Conservation (phyloP, 2,888 invertebrate genomes). For the Drosophila antonietae region DNA sequence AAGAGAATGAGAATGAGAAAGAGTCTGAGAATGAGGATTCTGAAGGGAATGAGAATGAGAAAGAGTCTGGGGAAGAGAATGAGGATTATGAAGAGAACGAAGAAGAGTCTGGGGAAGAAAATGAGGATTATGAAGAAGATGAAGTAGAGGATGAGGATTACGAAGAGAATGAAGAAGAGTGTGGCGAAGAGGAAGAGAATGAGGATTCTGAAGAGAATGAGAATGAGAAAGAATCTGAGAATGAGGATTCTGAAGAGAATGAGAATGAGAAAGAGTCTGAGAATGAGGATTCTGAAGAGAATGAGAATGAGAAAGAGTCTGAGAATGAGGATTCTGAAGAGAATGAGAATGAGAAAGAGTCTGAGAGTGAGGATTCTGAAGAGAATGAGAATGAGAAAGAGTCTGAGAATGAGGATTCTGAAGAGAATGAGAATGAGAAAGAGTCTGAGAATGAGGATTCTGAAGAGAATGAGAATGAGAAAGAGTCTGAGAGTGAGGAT, state of each 20-base stretch:
- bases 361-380: too few relatives aligned
- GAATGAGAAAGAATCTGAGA: neutral
- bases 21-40: neutral
- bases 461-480: too few relatives aligned
- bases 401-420: neutral
- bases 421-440: too few relatives aligned
- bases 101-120: neutral
- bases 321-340: too few relatives aligned
- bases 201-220: neutral
- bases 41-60: neutral
- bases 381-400: too few relatives aligned
- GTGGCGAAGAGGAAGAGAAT: neutral
- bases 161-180: neutral
- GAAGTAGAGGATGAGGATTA: neutral
- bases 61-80: neutral
- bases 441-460: neutral
- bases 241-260: neutral
- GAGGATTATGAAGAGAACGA: neutral
- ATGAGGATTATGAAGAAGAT: neutral
- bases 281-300: too few relatives aligned
- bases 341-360: too few relatives aligned
- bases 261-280: too few relatives aligned
- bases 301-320: too few relatives aligned
- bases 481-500: too few relatives aligned
- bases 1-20: neutral